Percentiles rank a stretch among this genome's conserved stretches.
These are phyloP conservation scores for Callimorpha dominula DNA, from an alignment of 2,888 invertebrate species.

Conservation along the genomic window DNA sequence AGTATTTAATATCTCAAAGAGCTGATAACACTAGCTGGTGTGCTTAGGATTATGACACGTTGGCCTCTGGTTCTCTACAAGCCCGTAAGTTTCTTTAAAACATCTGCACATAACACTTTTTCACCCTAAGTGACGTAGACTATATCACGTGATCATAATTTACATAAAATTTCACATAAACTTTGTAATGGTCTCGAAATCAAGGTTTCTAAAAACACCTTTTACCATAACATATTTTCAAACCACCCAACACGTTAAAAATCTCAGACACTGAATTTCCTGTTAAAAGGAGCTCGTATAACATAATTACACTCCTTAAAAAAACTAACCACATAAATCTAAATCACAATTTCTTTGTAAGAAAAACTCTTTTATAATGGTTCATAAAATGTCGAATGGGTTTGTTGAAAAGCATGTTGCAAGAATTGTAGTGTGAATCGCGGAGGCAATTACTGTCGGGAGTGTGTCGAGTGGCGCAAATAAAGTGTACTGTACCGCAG, in stretches of 20 bases:
- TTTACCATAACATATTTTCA: neutral
- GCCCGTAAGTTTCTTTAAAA: too few species aligned
- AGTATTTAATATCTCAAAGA: too few species aligned
- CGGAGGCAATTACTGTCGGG: constrained; percentile 40
- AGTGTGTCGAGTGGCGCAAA: constrained; percentile 32
- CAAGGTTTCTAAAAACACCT: constrained; percentile 1
- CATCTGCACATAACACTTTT: too few species aligned
- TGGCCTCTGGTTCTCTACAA: too few species aligned
- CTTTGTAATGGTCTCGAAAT: too few species aligned
- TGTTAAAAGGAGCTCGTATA: constrained; percentile 14
- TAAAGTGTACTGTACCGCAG: constrained; percentile 33
- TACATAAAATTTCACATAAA: neutral
- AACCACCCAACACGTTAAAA: neutral
- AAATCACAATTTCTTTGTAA: constrained; percentile 28
- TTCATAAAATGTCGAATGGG: constrained; percentile 42
- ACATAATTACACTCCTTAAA: constrained; percentile 33
- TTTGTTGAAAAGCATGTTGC: constrained; percentile 34
- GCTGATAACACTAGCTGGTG: too few species aligned
- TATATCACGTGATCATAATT: neutral
- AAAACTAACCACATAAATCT: constrained; percentile 33
- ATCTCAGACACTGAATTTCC: neutral
- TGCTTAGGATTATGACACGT: too few species aligned
- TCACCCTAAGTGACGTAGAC: too few species aligned
- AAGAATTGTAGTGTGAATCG: constrained; percentile 37
- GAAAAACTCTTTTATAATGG: constrained; percentile 34